Conservation (phyloP, 2,113 vertebrate genomes). For the Antennarius striatus region DNA sequence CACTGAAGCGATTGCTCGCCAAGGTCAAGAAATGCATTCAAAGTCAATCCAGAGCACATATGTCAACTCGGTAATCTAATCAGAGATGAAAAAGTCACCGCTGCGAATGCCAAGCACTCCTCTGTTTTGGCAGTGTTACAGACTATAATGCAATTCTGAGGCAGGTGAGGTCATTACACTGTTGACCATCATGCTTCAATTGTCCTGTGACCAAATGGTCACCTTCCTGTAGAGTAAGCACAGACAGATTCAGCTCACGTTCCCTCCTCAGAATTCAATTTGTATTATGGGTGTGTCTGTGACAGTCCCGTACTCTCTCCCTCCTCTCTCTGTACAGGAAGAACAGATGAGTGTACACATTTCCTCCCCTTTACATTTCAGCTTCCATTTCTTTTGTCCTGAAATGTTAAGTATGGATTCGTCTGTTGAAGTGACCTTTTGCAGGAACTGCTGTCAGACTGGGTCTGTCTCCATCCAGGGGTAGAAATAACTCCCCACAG, state of each 20-base stretch:
- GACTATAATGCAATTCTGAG: slow-evolving; percentile 4
- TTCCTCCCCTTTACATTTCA: neutral
- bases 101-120: neutral
- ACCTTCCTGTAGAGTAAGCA: neutral
- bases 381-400: neutral
- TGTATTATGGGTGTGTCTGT: neutral
- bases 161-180: neutral
- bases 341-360: neutral
- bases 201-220: slow-evolving; percentile 5
- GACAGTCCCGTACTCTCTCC: neutral
- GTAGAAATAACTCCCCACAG: too few relatives aligned
- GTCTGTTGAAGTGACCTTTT: too few relatives aligned
- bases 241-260: slow-evolving; percentile 12
- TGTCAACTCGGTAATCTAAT: neutral
- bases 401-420: too few relatives aligned
- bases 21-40: too few relatives aligned
- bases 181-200: neutral
- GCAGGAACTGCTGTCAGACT: too few relatives aligned
- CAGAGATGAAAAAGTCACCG: neutral
- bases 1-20: too few relatives aligned
- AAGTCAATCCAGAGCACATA: neutral
- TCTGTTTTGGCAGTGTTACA: neutral
- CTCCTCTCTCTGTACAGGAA: neutral
- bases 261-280: neutral
- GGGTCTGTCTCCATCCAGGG: too few relatives aligned